Evolutionary conservation across 2,888 invertebrate genomes (phyloP), one percentile per base, ranked within the genome.

Genomic region (Lamellibrachia satsuma): DNA sequence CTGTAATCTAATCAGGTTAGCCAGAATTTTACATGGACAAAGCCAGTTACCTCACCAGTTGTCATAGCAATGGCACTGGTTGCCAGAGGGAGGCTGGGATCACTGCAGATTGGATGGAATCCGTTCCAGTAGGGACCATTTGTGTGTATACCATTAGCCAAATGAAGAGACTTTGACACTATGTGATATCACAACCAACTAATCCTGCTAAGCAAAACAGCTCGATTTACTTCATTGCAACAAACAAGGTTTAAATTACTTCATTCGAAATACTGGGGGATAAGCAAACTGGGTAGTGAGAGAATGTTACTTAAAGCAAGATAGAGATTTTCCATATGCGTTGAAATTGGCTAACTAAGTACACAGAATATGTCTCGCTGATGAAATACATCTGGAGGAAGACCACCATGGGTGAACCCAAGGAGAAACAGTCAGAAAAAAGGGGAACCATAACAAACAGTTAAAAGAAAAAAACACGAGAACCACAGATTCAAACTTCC

Each of bases 21-120:
- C 75, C 75, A 75, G 75, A 75, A 75, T 75, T 75, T 22, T 75
- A 75, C 75, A 75, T 75, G 75, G 22, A 75, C n/a, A 75, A 75
- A 22, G 75, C 75, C 75, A 22, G 75, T 75, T 75, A 75, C 22
- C 22, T n/a, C 75, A 75, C 22, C 75, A 22, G 75, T 75, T 75
- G 75, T 75, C 75, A 75, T 75, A 75, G 75, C 75, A 75, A 75
- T 75, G 75, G n/a, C 22, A n/a, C 75, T 22, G 22, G 75, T 75
- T 22, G 75, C 6, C 75, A 75, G 75, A 75, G 75, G 75, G 75
- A 75, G 75, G 75, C 15, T 15, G 22, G 75, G n/a, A 22, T 75
- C n/a, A 22, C 75, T n/a, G 6, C 22, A 75, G 22, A 75, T n/a
- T 6, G 22, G 22, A 22, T 75, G 75, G n/a, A 75, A 75, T 75